Evolutionary conservation across 2,888 invertebrate genomes (phyloP), one percentile per base, ranked within the genome.

Genomic region (Acrobasis consociella): DNA sequence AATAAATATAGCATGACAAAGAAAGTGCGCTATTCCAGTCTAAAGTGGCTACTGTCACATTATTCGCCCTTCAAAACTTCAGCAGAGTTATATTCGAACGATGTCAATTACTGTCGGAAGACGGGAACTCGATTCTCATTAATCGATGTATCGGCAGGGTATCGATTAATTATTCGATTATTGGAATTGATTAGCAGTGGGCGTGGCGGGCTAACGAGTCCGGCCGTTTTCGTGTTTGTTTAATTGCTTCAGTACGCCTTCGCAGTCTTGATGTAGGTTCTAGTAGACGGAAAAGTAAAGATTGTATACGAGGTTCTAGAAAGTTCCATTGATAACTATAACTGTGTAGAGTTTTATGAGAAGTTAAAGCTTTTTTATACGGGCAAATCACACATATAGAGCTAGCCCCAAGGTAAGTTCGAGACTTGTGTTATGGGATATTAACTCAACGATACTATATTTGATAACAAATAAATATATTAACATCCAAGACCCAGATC

Each of bases 161-260:
- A 80, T 78, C 83, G 84, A 87, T 89, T 87, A 85, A 87, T 89
- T 86, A 87, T 78, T 72, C 75, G 83, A 87, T 89, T 86, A 87
- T 78, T 72, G 75, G 83, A 86, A 85, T 87, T 85, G 86, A 87
- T 88, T 85, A 85, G 84, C 70, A 71, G 75, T 78, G 77, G 90
- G 91, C 85, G 87, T 80, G 78, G 74, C 71, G 64, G 69, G 73
- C 76, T 86, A 85, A 85, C 86, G 85, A 87, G 85, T 70, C 77
- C 78, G 77, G 81, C 82, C 81, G 82, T 71, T 80, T 74, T 80
- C 81, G 81, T 89, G 87, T 89, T 89, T 87, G 87, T 85, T 86
- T 86, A 86, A 88, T 88, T 86, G 82, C 80, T 74, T 72, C 65
- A 80, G 73, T 71, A 82, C 84, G 81, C 82, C 84, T 78, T 76